Percentiles rank a stretch among this genome's conserved stretches.
phyloP scores from a whole-genome alignment of 1,140 invertebrate species.

The Mya arenaria region DNA sequence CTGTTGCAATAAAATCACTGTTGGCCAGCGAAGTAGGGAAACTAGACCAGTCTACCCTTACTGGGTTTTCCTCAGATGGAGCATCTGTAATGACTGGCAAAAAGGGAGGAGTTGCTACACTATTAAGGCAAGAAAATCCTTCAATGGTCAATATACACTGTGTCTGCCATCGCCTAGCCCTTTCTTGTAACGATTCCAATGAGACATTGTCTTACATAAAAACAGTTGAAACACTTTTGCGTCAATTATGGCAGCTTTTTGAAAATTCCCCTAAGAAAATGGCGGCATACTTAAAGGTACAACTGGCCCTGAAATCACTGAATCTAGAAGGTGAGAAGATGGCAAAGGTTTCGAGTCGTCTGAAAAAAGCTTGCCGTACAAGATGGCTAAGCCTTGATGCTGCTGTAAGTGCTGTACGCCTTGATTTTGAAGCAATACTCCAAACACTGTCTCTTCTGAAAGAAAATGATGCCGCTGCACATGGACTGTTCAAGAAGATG shows the following conservation, averaged over 20 bases:
- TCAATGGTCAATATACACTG: conserved; percentile 40
- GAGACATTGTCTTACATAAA: conserved; percentile 42
- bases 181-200: conserved; percentile 56
- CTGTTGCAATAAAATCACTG: neutral
- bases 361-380: conserved; percentile 59
- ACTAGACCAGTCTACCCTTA: neutral
- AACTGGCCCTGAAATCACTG: conserved; percentile 21
- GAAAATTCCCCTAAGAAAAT: conserved; percentile 59
- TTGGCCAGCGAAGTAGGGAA: neutral
- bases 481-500: conserved; percentile 53
- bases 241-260: conserved; percentile 54
- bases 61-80: conserved; percentile 21
- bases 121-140: neutral
- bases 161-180: conserved; percentile 53
- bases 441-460: conserved; percentile 3
- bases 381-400: conserved; percentile 54
- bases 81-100: conserved; percentile 25
- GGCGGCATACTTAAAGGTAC: conserved; percentile 31
- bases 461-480: conserved; percentile 31
- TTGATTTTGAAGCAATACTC: conserved; percentile 32
- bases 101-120: neutral
- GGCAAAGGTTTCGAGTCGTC: conserved; percentile 12
- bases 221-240: conserved; percentile 30
- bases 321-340: neutral
- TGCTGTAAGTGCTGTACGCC: conserved; percentile 20